Conservation (phyloP, 1,140 invertebrate species). For the Leptinotarsa texana region DNA sequence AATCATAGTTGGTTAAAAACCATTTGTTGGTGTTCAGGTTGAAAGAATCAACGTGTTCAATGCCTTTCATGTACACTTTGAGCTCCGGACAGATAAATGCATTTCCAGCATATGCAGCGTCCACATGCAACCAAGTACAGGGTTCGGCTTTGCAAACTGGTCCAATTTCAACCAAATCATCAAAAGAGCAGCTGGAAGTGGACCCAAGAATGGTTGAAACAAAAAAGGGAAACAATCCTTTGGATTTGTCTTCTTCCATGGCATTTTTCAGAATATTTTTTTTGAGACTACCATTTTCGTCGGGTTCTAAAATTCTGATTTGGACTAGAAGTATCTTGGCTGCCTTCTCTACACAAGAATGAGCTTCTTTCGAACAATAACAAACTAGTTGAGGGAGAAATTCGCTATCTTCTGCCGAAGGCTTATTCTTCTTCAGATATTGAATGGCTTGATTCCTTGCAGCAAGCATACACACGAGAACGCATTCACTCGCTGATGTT, state of each 20-base stretch:
- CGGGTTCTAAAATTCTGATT: conserved; percentile 83
- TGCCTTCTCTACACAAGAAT: conserved; percentile 96
- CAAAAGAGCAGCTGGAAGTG: conserved; percentile 81
- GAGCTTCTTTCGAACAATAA: conserved; percentile 95
- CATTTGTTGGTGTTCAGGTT: conserved; percentile 95
- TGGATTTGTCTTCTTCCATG: conserved; percentile 77
- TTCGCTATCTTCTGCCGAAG: conserved; percentile 81
- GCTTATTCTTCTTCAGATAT: conserved; percentile 69
- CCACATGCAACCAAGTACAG: conserved; percentile 74
- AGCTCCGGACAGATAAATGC: conserved; percentile 86
- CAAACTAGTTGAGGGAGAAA: conserved; percentile 86
- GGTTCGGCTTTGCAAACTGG: conserved; percentile 72
- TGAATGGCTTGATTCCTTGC: conserved; percentile 86
- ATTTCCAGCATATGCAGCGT: conserved; percentile 83
- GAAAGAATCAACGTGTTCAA: conserved; percentile 86
- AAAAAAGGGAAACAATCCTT: conserved; percentile 85
- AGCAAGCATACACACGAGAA: conserved; percentile 85
- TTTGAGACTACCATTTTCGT: conserved; percentile 77
- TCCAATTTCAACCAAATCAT: conserved; percentile 80
- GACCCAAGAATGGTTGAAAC: conserved; percentile 80
- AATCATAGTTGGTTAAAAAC: conserved; percentile 88
- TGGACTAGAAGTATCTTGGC: conserved; percentile 91
- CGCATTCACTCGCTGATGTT: conserved; percentile 92
- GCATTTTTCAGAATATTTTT: conserved; percentile 72
- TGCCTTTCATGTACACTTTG: conserved; percentile 71